Base-by-base conservation (phyloP, 2,797 vertebrate genomes). In the Pygocentrus nattereri region DNA sequence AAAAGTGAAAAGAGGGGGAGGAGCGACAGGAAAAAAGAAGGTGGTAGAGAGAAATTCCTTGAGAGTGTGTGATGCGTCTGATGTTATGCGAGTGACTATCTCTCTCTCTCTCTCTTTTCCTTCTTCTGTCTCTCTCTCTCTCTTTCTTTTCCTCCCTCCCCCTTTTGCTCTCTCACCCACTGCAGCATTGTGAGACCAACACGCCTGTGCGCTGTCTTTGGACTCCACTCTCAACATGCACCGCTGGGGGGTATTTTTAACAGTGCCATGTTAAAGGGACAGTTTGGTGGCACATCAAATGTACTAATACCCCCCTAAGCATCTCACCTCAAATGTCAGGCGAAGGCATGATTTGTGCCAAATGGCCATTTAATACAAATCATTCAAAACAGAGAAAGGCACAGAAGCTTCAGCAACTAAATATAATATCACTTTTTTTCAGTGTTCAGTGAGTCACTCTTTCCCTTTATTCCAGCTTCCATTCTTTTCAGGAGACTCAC, bases 41-140 rank as follows among this genome's bases (percentile, higher is more conserved):
- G 13, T 74, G 18, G 19, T 41, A 18, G 74, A 92, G 85, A 91
- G 88, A 82, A 78, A 88, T 65, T 62, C 82, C 74, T 50, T 54
- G 74, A 87, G 74, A 54, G 80, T 64, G 23, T 59, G 27, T 68
- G 16, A 41, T 44, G 19, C n/a, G n/a, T 65, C 50, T 68, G 58
- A 38, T 27, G 58, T 64, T 67, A 65, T 44, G 70, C 49, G 27
- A 52, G 64, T 25, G 64, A 76, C 58, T 34, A 12, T 7, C 47
- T 1, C 54, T 74, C 54, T 54, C 1, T 56, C 23, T 25, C 5
- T 41, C 67, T 18, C 50, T 47, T 34, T 13, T 23, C 13, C 15
- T 44, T 27, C 6, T 34, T 70, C 52, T 58, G 8, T 23, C 41
- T 19, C 50, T 75, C 73, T 30, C 62, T 54, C 11, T 1, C 52